Base-by-base conservation (phyloP, 2,797 vertebrate genomes). In the Cercopithecus mitis region DNA sequence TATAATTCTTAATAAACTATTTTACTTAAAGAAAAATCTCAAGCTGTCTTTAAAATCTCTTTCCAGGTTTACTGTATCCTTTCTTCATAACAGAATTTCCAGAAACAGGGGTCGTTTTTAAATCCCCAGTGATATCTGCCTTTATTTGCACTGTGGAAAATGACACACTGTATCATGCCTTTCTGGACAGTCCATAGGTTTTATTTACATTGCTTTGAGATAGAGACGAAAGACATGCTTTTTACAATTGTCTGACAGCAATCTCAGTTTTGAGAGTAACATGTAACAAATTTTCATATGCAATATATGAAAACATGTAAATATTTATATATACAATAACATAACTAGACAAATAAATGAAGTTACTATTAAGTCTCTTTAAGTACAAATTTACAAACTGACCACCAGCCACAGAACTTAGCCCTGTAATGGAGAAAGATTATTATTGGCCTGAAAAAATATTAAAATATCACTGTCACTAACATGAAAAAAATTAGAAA, bases 201-300 rank as follows among this genome's bases (percentile, higher is more conserved):
- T 97, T 86, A 97, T 97, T 97, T 96, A 96, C 90, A 94, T 39
- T 67, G 75, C 90, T 88, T 88, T 93, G 82, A 93, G 61, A 95
- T 36, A 94, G 36, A 97, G 81, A 95, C 97, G 50, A 96, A 92
- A 97, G 94, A 67, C 90, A 97, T 77, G 39, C 72, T 85, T 97
- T 97, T 57, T 72, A 75, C 57, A 93, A 79, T 4, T 67, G 96
- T 91, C 45, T 88, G 39, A 91, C 67, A 92, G 84, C 92, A 96
- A 45, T 89, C 61, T 94, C 97, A 93, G 90, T 90, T 96, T 72
- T 88, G 39, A 94, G 80, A 43, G 76, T 17, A 73, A 14, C 33
- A 64, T 4, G 25, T 4, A 81, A 20, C 64, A 55, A 15, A 88
- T 52, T 47, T 92, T 57, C 76, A 72, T 20, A 61, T 17, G 45